These are phyloP conservation scores for Danaus melanippus DNA, from an alignment of 1,140 invertebrate genomes.

Conservation along the genomic window DNA sequence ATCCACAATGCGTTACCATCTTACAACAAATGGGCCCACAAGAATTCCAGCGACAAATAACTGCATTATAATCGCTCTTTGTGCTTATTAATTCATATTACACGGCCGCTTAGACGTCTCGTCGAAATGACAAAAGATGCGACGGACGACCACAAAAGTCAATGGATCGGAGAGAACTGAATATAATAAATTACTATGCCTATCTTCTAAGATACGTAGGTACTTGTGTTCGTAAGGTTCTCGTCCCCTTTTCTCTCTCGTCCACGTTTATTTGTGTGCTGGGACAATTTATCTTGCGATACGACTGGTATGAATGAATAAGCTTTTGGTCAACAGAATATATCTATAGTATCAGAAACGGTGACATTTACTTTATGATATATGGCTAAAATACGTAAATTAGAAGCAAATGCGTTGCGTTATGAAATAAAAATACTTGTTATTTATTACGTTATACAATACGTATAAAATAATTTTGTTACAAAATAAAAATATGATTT, in stretches of 20 bases:
- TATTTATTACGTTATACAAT: no score
- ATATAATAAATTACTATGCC: constrained; percentile 66
- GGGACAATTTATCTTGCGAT: constrained; percentile 65
- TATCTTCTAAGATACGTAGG: constrained; percentile 45
- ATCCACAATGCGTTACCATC: constrained; percentile 29
- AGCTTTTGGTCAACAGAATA: constrained; percentile 30
- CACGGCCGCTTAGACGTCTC: constrained; percentile 59
- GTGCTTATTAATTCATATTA: constrained; percentile 72
- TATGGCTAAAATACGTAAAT: no score
- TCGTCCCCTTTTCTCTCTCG: constrained; percentile 53
- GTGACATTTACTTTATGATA: constrained; percentile 2
- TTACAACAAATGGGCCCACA: constrained; percentile 43
- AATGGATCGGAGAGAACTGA: constrained; percentile 55
- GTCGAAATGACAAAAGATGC: constrained; percentile 58
- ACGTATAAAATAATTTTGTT: no score
- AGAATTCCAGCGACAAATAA: constrained; percentile 59
- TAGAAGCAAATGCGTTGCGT: no score
- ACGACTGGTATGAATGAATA: constrained; percentile 60
- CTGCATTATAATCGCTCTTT: constrained; percentile 61
- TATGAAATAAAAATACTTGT: no score
- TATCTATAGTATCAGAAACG: constrained; percentile 3
- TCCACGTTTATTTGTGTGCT: constrained; percentile 56
- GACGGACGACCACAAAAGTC: constrained; percentile 54
- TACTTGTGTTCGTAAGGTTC: constrained; percentile 46
- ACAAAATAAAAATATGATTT: no score